Percentiles rank a stretch among this genome's conserved stretches.
phyloP scores from a whole-genome alignment of 2,888 invertebrate species.

The Euclidia mi region DNA sequence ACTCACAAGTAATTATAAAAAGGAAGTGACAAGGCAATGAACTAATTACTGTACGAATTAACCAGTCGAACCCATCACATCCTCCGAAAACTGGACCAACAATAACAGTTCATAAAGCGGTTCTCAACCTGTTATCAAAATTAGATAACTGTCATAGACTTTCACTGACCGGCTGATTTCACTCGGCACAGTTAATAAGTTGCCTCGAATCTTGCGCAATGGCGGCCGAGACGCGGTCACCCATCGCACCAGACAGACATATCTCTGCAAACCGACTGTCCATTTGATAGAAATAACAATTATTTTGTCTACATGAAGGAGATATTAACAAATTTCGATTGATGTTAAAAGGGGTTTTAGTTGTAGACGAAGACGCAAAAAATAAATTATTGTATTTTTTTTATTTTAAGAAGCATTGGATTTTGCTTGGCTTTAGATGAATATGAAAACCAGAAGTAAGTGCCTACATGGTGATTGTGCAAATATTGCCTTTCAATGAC shows the following conservation, averaged over 20 bases:
- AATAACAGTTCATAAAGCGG: slow-evolving; percentile 1
- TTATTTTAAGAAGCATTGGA: too few species aligned
- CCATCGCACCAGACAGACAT: slow-evolving; percentile 49
- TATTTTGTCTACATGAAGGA: slow-evolving; percentile 1
- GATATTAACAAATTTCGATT: neutral
- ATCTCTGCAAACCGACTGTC: slow-evolving; percentile 33
- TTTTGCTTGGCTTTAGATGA: too few species aligned
- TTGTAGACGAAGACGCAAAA: too few species aligned
- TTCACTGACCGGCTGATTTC: slow-evolving; percentile 83
- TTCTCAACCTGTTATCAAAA: slow-evolving; percentile 70
- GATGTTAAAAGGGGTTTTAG: too few species aligned
- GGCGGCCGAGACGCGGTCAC: slow-evolving; percentile 52
- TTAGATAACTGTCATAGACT: slow-evolving; percentile 85
- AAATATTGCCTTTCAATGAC: too few species aligned
- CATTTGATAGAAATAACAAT: slow-evolving; percentile 29
- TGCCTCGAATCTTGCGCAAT: slow-evolving; percentile 77
- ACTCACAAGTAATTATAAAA: too few species aligned
- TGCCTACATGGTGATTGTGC: too few species aligned
- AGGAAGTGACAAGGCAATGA: too few species aligned
- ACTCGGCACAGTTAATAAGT: slow-evolving; percentile 80
- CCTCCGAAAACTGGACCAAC: slow-evolving; percentile 36
- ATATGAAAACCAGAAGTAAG: too few species aligned
- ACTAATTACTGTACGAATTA: too few species aligned
- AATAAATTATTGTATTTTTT: too few species aligned
- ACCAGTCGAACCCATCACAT: slow-evolving; percentile 5